A percentile compares a stretch with the other conserved stretches of the same genome.
Conservation (phyloP, 1,140 invertebrate genomes). For the Procambarus virginalis region DNA sequence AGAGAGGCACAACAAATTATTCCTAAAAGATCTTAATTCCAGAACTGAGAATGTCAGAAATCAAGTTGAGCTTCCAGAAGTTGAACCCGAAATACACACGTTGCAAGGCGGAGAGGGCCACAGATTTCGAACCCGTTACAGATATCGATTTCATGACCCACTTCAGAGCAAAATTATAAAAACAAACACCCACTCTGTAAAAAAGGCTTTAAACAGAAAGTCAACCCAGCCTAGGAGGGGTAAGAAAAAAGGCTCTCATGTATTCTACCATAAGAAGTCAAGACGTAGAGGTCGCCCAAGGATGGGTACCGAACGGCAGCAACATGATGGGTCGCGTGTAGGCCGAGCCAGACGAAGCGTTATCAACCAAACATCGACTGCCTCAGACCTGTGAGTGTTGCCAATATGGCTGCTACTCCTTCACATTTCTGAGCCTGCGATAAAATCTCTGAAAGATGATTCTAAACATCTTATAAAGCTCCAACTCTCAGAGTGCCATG, state of each 20-base stretch:
- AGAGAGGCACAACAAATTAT: background rate
- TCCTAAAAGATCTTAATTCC: conserved; percentile 27
- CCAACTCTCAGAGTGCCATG: background rate
- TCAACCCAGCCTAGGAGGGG: conserved; percentile 10
- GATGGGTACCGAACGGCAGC: background rate
- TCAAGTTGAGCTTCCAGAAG: conserved; percentile 12
- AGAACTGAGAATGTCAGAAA: conserved; percentile 25
- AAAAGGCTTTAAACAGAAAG: background rate
- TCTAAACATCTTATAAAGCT: background rate
- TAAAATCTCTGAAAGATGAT: background rate
- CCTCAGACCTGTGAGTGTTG: conserved; percentile 32
- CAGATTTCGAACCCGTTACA: conserved; percentile 17
- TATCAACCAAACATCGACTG: conserved; percentile 13
- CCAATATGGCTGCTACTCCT: background rate
- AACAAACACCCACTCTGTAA: background rate
- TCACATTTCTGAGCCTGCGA: background rate
- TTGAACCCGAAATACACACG: conserved; percentile 23
- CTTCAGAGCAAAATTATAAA: background rate
- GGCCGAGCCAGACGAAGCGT: background rate
- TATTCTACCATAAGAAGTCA: background rate
- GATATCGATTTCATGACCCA: conserved; percentile 24
- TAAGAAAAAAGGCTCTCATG: conserved; percentile 11
- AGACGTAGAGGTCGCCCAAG: background rate
- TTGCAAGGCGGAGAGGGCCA: conserved; percentile 21
- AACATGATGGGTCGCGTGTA: background rate